These are phyloP conservation scores for Pseudomugil tenellus DNA, from an alignment of 2,797 vertebrate species.

Conservation along the genomic window DNA sequence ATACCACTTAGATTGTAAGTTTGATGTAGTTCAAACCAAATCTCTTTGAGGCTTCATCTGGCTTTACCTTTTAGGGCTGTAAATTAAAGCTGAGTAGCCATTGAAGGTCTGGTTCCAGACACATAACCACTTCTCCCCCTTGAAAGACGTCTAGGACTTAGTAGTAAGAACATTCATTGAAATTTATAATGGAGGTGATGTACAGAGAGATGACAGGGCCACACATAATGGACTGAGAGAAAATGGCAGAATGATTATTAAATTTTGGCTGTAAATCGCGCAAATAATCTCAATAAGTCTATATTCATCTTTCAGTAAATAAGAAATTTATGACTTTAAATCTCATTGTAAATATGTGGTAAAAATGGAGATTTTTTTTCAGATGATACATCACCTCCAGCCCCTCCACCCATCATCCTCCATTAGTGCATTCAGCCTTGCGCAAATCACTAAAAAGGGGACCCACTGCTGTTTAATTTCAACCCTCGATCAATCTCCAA, in stretches of 20 bases:
- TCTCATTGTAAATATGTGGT: conserved; percentile 6
- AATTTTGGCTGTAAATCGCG: background rate
- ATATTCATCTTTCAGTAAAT: conserved; percentile 23
- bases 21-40: background rate
- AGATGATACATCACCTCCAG: conserved; percentile 17
- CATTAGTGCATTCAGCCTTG: conserved; percentile 46
- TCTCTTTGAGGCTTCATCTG: background rate
- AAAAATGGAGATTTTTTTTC: conserved; percentile 39
- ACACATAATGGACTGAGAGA: background rate
- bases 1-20: background rate
- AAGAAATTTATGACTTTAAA: conserved; percentile 11
- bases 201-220: background rate
- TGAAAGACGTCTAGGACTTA: background rate
- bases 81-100: background rate
- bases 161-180: background rate
- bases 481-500: conserved; percentile 78
- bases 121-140: background rate
- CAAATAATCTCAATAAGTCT: conserved; percentile 9
- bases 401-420: conserved; percentile 34
- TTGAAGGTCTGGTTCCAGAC: background rate
- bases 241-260: conserved; percentile 1
- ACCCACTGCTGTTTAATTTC: conserved; percentile 70
- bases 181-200: background rate
- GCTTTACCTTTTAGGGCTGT: background rate
- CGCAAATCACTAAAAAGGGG: conserved; percentile 62